Conservation (phyloP, 2,797 vertebrate genomes). For the Gallinago solitaria region DNA sequence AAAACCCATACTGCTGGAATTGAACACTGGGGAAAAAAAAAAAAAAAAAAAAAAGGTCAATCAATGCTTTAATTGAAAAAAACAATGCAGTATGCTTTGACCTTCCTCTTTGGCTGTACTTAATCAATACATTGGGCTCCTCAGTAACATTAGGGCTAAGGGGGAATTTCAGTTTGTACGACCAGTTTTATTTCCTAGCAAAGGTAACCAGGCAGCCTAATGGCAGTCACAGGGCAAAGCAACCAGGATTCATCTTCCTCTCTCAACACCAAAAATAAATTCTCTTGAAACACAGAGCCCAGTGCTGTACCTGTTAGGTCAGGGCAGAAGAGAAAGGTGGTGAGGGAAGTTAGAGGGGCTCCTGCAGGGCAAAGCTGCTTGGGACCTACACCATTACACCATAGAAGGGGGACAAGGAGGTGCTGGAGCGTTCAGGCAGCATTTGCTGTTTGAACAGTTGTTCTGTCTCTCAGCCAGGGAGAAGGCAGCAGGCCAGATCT, state of each 20-base stretch:
- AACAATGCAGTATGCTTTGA: not conserved
- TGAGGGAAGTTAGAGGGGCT: not conserved
- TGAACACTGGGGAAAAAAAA: not conserved
- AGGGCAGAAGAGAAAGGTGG: not conserved
- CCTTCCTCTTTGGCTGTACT: not conserved
- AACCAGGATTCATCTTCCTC: not conserved
- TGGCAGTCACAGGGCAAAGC: not conserved
- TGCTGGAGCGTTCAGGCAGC: not conserved
- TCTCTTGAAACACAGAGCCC: not conserved
- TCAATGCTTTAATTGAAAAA: not conserved
- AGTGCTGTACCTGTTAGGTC: not conserved
- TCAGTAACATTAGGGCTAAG: not conserved
- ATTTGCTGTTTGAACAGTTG: conserved; percentile 32
- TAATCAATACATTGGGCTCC: not conserved
- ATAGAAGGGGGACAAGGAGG: not conserved
- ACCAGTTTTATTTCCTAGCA: not conserved
- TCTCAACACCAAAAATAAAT: not conserved
- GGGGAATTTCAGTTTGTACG: not conserved
- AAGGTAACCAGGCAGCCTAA: not conserved
- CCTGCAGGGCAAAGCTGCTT: not conserved
- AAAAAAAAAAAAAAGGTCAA: not conserved
- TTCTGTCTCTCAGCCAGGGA: conserved; percentile 11
- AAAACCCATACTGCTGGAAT: not conserved
- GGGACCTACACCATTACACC: not conserved
- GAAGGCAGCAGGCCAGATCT: conserved; percentile 56